phyloP scores from a whole-genome alignment of 1,140 invertebrate genomes.

The Cepaea nemoralis region DNA sequence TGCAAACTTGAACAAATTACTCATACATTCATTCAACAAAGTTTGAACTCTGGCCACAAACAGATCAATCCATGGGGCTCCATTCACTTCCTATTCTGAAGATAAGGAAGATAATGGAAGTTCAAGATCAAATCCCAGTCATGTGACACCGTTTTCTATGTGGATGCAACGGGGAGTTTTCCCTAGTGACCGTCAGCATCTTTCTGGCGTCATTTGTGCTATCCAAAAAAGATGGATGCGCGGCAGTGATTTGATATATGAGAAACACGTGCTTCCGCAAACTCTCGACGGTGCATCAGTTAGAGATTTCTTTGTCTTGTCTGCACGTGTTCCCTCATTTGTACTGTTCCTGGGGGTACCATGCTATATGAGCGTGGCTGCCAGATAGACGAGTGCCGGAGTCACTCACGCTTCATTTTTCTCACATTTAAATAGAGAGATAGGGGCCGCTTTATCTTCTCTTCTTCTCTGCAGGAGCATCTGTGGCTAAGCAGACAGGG shows the following conservation, averaged over 20 bases:
- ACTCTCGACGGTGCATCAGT: background rate
- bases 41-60: too few relatives aligned
- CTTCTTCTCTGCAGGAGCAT: too few relatives aligned
- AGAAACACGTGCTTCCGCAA: background rate
- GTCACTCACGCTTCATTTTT: background rate
- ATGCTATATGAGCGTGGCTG: background rate
- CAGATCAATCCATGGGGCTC: too few relatives aligned
- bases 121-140: background rate
- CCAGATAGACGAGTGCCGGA: background rate
- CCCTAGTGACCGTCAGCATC: background rate
- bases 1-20: too few relatives aligned
- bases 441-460: too few relatives aligned
- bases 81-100: too few relatives aligned
- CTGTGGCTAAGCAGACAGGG: too few relatives aligned
- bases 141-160: background rate
- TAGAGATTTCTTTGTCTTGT: conserved; percentile 2
- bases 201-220: background rate
- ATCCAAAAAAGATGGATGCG: background rate
- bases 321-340: background rate
- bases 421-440: too few relatives aligned
- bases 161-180: background rate
- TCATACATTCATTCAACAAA: too few relatives aligned
- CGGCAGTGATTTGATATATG: background rate
- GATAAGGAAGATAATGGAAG: background rate
- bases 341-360: background rate